Percentiles rank a stretch among this genome's conserved stretches.
Evolutionary conservation across 2,888 invertebrate genomes (phyloP).

Genomic region (Mylabris sibirica): DNA sequence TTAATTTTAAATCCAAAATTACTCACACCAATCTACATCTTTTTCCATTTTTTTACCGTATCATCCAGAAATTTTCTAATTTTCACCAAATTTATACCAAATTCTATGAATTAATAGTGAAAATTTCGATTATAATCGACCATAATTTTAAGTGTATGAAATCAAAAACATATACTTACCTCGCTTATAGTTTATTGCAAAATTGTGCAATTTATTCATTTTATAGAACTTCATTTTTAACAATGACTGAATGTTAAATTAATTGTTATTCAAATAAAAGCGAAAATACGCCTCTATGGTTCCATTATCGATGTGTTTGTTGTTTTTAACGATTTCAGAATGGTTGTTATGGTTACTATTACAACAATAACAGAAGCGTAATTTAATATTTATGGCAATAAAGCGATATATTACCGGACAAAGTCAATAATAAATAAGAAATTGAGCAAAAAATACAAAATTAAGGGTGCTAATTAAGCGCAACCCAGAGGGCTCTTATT

Average conservation of each 20-base stretch:
- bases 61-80: neutral
- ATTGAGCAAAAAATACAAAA: too few relatives aligned
- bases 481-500: too few relatives aligned
- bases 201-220: neutral
- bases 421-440: too few relatives aligned
- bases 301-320: neutral
- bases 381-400: neutral
- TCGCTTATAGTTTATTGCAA: neutral
- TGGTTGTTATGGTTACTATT: slow-evolving; percentile 9
- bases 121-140: neutral
- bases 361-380: neutral
- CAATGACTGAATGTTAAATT: neutral
- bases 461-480: too few relatives aligned
- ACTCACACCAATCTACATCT: too few relatives aligned
- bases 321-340: neutral
- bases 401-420: too few relatives aligned
- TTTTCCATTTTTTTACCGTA: neutral
- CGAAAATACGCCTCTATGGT: neutral
- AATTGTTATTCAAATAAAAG: neutral
- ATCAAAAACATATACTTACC: neutral
- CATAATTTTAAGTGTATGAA: neutral
- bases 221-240: neutral
- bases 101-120: neutral
- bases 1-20: too few relatives aligned
- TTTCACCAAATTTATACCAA: neutral